Base-by-base conservation (phyloP, 2,888 invertebrate species). In the Nezara viridula region DNA sequence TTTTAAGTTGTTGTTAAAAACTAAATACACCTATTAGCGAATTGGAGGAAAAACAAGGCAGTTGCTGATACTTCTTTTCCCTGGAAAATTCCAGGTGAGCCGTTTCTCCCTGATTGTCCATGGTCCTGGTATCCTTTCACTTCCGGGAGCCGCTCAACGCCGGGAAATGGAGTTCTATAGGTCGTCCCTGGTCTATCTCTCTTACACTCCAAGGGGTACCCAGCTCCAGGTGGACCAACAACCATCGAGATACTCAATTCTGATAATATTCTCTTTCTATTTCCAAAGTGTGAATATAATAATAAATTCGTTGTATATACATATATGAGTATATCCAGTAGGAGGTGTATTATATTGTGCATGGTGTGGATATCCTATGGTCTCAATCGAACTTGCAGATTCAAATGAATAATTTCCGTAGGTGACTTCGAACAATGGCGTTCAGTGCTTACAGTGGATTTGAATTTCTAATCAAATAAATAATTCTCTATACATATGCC, bases 111-210 rank as follows among this genome's bases (percentile, higher is more conserved):
- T 21, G 66, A 73, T 73, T 73, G 66, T 73, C 66, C 66, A 73
- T 73, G 66, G 66, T 73, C 32, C 37, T 37, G 19, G 66, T 73
- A 73, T 73, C 66, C 66, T 73, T 73, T 73, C 66, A 73, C 66
- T 73, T 73, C 66, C 66, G 66, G 66, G 66, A 73, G 16, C 66
- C 37, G 32, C 19, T 73, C 66, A 3, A n/a, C 81, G 14, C 44
- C 81, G 44, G 81, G 81, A 81, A 81, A 81, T 81, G 81, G 81
- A 47, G 81, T n/a, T 44, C 81, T 47, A 81, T 81, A 81, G 81
- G 81, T 44, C 81, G 44, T 21, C 81, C 81, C 2, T n/a, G 14
- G 24, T 9, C 77, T 60, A 37, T 37, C 66, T 73, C 16, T 21
- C 66, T 73, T 37, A 73, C 32, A 73, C 32, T 73, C 66, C 32